Evolutionary conservation across 2,113 vertebrate species (phyloP), one percentile per base, ranked within the genome.

Genomic region (human): DNA sequence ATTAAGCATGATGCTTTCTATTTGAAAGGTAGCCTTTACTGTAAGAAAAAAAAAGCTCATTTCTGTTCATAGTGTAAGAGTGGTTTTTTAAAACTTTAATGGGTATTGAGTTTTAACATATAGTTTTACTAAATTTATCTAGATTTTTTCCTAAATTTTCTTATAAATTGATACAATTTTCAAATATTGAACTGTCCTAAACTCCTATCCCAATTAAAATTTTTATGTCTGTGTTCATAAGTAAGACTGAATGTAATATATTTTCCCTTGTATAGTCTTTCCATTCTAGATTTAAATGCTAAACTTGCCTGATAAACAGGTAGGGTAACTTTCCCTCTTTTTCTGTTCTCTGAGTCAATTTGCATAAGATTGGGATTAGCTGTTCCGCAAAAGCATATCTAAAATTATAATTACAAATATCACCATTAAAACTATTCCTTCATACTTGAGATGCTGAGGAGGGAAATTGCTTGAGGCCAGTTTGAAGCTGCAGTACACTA

Each of bases 391-490:
- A 92, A 76, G 23, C 52, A 27, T 38, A 68, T 40, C 23, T 93
- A 48, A 85, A 96, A 92, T 86, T 81, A 90, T 59, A 52, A 87
- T 80, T 38, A 87, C 17, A 96, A 84, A 79, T 87, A 96, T 57
- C 38, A 96, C 20, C n/a, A 73, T 81, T 90, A 72, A 91, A 83
- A 88, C 52, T 55, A 92, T 84, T 68, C 43, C 78, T n/a, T 68
- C 66, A n/a, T 68, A n/a, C 16, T n/a, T 35, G 16, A 35, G 32
- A 68, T 68, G 66, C 66, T 68, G 66, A 68, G 32, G 61, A 3
- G 32, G 32, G 32, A 68, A 6, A 68, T 18, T 68, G 66, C 32
- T 66, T 68, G 66, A 68, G 66, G 16, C 6, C 32, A 68, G 30
- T n/a, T n/a, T 68, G 66, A 68, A 30, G 32, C 1, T 68, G 32